A percentile compares a stretch with the other conserved stretches of the same genome.
Conservation (phyloP, 2,797 vertebrate genomes). For the Alosa sapidissima region DNA sequence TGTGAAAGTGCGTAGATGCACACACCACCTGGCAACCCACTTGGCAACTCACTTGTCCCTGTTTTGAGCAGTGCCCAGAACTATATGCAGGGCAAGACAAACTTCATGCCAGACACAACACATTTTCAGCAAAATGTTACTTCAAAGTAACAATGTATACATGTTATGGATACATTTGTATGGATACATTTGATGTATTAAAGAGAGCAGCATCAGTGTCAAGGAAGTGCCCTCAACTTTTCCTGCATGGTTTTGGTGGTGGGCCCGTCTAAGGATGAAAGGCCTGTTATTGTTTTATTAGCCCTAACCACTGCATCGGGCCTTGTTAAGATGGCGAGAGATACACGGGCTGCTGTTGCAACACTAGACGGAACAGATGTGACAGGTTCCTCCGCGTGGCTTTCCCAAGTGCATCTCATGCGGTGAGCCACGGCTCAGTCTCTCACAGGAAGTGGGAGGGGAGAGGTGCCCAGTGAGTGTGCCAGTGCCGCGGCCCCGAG, state of each 20-base stretch:
- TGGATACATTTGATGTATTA: not conserved
- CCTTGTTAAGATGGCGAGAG: not conserved
- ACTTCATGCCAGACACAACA: not conserved
- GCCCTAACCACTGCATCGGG: not conserved
- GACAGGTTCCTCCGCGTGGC: not conserved
- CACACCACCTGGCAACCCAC: not conserved
- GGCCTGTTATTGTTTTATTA: not conserved
- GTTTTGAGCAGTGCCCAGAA: not conserved
- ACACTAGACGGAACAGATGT: not conserved
- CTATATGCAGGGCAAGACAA: not conserved
- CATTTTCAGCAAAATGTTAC: not conserved
- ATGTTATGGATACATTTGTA: not conserved
- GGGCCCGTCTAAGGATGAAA: not conserved
- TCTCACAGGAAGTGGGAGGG: slow-evolving; percentile 23
- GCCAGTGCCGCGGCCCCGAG: not conserved
- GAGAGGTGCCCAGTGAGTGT: not conserved
- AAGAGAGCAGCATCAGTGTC: not conserved
- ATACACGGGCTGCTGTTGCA: not conserved
- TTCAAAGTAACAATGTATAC: not conserved
- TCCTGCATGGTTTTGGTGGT: not conserved
- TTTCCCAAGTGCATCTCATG: slow-evolving; percentile 3
- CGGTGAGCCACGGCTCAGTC: not conserved
- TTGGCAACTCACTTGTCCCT: not conserved
- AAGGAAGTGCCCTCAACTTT: not conserved
- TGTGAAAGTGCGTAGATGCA: not conserved